Evolutionary conservation across 2,888 invertebrate species (phyloP), one percentile per base, ranked within the genome.

Genomic region (Frankliniella intonsa): DNA sequence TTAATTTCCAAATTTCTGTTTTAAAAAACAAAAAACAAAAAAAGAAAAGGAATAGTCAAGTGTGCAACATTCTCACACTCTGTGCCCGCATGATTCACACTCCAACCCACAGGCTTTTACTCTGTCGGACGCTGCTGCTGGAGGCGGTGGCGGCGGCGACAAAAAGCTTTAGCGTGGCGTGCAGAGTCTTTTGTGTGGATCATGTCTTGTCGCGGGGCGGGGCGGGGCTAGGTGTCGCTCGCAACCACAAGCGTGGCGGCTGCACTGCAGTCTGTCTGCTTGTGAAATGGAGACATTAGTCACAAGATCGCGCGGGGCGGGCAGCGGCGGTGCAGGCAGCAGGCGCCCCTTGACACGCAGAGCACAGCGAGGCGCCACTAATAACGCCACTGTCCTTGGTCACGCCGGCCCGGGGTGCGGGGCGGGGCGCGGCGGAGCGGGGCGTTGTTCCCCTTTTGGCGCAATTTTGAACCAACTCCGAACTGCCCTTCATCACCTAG

Each of bases 211-310:
- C n/a, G n/a, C n/a, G 9, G n/a, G 0, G 69, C 69, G 22, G 69
- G n/a, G 65, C n/a, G 19, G 69, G 3, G 5, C 38, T 2, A 38
- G 38, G 38, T 38, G 38, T 38, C 38, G 38, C 38, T 38, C 38
- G 38, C 69, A 76, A 55, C 55, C 55, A 55, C 55, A 55, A 55
- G 69, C 22, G 69, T 25, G 25, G 17, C 22, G 69, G 5, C 22
- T 38, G 38, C 38, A 38, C 38, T 38, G 38, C 38, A 38, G 38
- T 5, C 38, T 22, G 38, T 5, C 38, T 22, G n/a, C 22, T 76
- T 76, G 25, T 25, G 69, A 76, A 76, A 76, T 76, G 69, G 69
- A 76, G 69, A 76, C 69, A 76, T 76, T 76, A 76, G 69, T 76
- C 69, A 25, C 69, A 25, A 76, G 25, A 12, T 11, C 69, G 69